Base-by-base conservation (phyloP, 2,113 vertebrate genomes). In the Sceloporus tristichus region DNA sequence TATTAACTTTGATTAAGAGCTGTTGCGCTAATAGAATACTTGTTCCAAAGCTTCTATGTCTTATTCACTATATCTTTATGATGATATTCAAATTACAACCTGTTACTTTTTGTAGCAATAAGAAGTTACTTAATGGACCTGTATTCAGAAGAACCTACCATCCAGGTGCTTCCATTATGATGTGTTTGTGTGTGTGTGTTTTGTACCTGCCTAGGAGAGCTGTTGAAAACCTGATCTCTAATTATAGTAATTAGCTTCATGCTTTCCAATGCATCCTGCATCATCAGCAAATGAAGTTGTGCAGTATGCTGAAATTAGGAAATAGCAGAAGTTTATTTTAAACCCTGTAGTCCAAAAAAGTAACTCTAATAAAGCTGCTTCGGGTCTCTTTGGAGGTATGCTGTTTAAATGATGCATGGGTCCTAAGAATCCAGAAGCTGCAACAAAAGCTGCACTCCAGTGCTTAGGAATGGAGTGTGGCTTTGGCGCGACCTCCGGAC, bases 211-310 rank as follows among this genome's bases (percentile, higher is more conserved):
- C 9, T n/a, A 53, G 40, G 74, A 66, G 75, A 66, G 80, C 21
- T 53, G 4, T 25, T 68, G 21, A 88, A 68, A 89, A 76, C n/a
- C 0, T 0, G 79, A 54, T 9, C 9, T 19, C 9, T 85, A 87
- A 74, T 73, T n/a, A 82, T 74, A 89, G 66, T 82, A 68, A 82
- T 82, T 68, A 42, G 11, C 27, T 0, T 0, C 56, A 25, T 42
- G 16, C 0, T 40, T 59, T 79, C 79, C 13, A 77, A 38, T 85
- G 0, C n/a, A 0, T 0, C 5, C 19, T 88, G 19, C 54, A 84
- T 2, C 42, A 56, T 56, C 0, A 81, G 0, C 56, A 82, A 62
- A 90, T 82, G 62, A 87, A 54, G 38, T 34, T 38, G 9, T 86
- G 42, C 53, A 65, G 4, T 85, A 56, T 54, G 70, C 42, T 78